These are phyloP conservation scores for Sinocyclocheilus anshuiensis DNA, from an alignment of 2,113 vertebrate genomes.

Conservation along the genomic window DNA sequence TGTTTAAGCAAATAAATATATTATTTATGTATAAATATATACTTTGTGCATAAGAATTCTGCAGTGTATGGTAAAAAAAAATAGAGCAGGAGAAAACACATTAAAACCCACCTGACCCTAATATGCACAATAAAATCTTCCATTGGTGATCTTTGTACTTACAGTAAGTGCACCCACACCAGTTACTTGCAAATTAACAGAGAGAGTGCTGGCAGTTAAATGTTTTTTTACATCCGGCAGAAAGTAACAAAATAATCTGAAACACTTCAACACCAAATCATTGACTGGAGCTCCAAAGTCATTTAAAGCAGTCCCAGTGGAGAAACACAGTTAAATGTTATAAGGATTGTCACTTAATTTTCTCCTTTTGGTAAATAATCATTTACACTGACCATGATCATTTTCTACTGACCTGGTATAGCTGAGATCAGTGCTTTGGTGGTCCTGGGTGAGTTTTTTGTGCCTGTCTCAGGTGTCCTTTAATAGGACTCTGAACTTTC, in stretches of 20 bases:
- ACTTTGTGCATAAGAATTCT: background rate
- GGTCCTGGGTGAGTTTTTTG: background rate
- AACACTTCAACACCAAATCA: background rate
- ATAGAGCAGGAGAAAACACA: background rate
- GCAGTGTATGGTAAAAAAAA: background rate
- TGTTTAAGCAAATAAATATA: background rate
- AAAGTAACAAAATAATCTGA: background rate
- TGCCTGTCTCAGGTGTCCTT: background rate
- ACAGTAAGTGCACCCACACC: background rate
- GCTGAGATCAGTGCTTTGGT: background rate
- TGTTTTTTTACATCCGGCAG: background rate
- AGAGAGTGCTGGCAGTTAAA: background rate
- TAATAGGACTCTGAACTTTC: constrained; percentile 23
- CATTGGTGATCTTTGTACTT: background rate
- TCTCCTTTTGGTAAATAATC: background rate
- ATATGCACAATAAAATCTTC: background rate
- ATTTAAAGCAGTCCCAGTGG: background rate
- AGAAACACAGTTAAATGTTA: background rate
- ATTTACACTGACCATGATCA: background rate
- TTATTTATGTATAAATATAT: background rate
- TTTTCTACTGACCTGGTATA: constrained; percentile 20
- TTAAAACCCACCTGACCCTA: background rate
- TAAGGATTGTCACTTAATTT: background rate
- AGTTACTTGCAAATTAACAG: background rate
- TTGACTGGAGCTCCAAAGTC: background rate